phyloP scores from a whole-genome alignment of 2,113 vertebrate species.

The Echinops telfairi region DNA sequence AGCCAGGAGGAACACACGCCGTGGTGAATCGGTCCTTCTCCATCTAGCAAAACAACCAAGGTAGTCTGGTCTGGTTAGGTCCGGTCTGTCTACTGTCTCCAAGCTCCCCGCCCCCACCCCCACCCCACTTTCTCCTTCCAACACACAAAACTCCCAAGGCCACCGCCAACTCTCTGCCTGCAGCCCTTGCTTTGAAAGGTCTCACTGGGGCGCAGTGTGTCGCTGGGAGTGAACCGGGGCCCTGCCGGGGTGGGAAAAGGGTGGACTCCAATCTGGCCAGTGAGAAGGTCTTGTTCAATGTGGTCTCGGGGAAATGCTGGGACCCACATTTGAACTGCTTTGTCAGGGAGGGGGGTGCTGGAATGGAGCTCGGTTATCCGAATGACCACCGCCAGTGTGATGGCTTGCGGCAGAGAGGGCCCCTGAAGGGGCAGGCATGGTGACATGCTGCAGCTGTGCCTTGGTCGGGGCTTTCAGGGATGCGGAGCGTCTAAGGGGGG shows the following conservation, averaged over 20 bases:
- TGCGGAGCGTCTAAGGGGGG: neutral
- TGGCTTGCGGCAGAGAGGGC: accelerated
- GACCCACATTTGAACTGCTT: neutral
- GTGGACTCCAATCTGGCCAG: neutral
- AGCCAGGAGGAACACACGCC: slow-evolving; percentile 99
- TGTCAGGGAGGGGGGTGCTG: neutral
- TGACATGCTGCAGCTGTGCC: neutral
- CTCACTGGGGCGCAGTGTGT: neutral
- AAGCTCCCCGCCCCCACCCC: accelerated
- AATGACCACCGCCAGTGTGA: neutral
- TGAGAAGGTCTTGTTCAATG: accelerated
- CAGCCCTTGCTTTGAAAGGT: neutral
- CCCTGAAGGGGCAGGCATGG: accelerated
- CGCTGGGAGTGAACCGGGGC: neutral
- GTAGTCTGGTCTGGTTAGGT: neutral
- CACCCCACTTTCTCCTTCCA: neutral
- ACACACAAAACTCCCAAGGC: neutral
- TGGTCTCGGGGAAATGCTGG: neutral
- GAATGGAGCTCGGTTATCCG: too few relatives aligned
- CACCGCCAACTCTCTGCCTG: neutral
- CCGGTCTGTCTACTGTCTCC: accelerated
- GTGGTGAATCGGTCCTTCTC: slow-evolving; percentile 94
- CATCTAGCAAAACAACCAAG: slow-evolving; percentile 88
- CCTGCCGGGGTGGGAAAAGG: accelerated
- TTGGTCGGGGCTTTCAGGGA: too few relatives aligned